Evolutionary conservation across 1,140 invertebrate species (phyloP), one percentile per base, ranked within the genome.

Genomic region (Drosophila arizonae): DNA sequence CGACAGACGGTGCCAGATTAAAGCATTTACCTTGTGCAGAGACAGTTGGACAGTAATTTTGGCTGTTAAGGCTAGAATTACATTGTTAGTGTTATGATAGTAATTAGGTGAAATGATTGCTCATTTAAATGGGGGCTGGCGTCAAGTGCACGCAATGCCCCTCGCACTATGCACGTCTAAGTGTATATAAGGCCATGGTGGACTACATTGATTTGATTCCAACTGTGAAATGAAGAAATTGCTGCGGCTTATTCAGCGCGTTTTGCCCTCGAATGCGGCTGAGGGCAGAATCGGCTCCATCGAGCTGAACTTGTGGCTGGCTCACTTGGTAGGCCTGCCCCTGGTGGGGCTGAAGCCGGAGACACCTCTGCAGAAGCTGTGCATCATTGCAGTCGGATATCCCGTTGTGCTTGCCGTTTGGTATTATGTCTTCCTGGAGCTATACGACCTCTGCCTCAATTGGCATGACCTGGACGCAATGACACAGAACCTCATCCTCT

Each of bases 401-500:
- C 4, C 72, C 0, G 48, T 71, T 3, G 57, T 58, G 5, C 63
- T 65, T 1, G 54, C 43, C 9, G 67, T 77, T 24, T 72, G 67
- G 56, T 78, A 48, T 55, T 88, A 70, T 43, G 67, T 79, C 6
- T 45, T 55, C 9, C 33, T 77, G 21, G 87, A 90, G 60, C 48
- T 86, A 1, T 85, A 82, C 33, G 87, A 90, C 64, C 36, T 88
- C 13, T 54, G 63, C 6, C 66, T 86, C 3, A 77, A 78, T 54
- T 78, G 69, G 56, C 46, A 68, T 15, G 66, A 89, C 64, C 33
- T 90, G 61, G 76, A 85, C 36, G 54, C 45, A 4, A 41, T 86
- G 26, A 82, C 87, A n/a, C 87, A 90, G 28, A 90, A 90, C 45
- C 58, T 72, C 5, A 66, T 79, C n/a, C 50, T 88, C 33, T 78